Base-by-base conservation (phyloP, 1,140 invertebrate genomes). In the Drosophila asahinai region DNA sequence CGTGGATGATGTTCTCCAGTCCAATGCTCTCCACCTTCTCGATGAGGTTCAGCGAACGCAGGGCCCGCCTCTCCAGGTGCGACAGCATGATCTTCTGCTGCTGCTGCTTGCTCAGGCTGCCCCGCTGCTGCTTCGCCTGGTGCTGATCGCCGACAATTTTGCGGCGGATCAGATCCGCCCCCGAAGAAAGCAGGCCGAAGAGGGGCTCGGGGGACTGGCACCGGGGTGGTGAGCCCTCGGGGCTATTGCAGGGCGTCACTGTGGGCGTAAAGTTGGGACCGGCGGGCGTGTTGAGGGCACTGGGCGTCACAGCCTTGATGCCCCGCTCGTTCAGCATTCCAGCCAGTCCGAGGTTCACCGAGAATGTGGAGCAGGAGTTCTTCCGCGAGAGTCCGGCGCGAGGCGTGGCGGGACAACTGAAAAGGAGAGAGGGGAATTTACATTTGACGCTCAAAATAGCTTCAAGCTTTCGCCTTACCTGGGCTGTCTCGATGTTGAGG, bases 231-330 rank as follows among this genome's bases (percentile, higher is more conserved):
- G 92, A 93, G n/a, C 92, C 92, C 45, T 93, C 95, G 3, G 96
- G 96, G 93, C 96, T 97, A 74, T 97, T 97, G 78, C 96, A 97
- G 4, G 97, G 97, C 15, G 97, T 97, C 1, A 97, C 96, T 0
- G 97, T 97, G 5, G 97, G 96, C 2, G 96, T 95, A 73, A 95
- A 95, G 80, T 96, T 96, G 2, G 94, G 94, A 38, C 94, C 95
- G 71, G 94, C 95, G 1, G 96, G 96, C 1, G 96, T 96, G 40
- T 95, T 94, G 0, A 96, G 92, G 17, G 95, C 95, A 22, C 95
- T 96, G 52, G 95, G 95, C 19, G 95, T 96, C 0, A 95, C 95
- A 48, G 96, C 96, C 91, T 95, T 96, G 54, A 97, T 97, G 40
- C 96, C 97, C 72, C 97, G 94, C 89, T 97, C 97, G 67, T 97